A percentile compares a stretch with the other conserved stretches of the same genome.
These are phyloP conservation scores for Iselma pallidipennis DNA, from an alignment of 2,888 invertebrate genomes.

Conservation along the genomic window DNA sequence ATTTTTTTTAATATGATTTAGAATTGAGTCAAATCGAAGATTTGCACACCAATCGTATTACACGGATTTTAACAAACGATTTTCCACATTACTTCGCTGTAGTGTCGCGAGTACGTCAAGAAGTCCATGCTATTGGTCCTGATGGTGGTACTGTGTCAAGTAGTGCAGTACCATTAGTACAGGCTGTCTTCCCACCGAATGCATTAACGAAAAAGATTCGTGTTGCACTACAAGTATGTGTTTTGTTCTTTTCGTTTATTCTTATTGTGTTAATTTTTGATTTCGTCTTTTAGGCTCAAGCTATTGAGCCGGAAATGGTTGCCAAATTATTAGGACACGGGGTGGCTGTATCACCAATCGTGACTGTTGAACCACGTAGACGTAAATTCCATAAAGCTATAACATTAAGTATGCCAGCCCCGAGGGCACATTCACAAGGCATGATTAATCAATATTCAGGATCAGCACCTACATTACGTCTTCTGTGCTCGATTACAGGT, in stretches of 20 bases:
- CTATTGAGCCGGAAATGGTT: conserved; percentile 81
- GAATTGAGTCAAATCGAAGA: conserved; percentile 80
- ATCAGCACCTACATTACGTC: conserved; percentile 81
- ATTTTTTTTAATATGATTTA: conserved; percentile 43
- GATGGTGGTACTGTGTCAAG: conserved; percentile 98
- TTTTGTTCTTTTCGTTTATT: conserved; percentile 15
- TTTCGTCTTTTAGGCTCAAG: conserved; percentile 75
- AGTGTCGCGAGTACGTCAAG: conserved; percentile 92
- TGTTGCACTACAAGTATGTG: conserved; percentile 90
- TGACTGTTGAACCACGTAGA: conserved; percentile 96
- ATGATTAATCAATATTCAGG: conserved; percentile 87
- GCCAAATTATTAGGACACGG: conserved; percentile 92
- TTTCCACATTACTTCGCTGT: conserved; percentile 99
- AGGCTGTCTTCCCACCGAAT: conserved; percentile 86
- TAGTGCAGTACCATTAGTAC: conserved; percentile 86
- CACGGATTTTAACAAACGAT: conserved; percentile 92
- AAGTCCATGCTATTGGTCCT: conserved; percentile 95
- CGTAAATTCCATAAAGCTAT: conserved; percentile 99
- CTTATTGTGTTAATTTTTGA: too few species aligned
- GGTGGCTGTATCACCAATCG: conserved; percentile 96
- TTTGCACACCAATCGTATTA: conserved; percentile 85
- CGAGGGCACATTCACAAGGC: conserved; percentile 63
- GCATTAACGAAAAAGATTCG: conserved; percentile 99
- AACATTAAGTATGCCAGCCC: conserved; percentile 93
- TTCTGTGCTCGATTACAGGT: conserved; percentile 95